Evolutionary conservation across 2,113 vertebrate genomes (phyloP).

Genomic region (Forbesichthys agassizii): DNA sequence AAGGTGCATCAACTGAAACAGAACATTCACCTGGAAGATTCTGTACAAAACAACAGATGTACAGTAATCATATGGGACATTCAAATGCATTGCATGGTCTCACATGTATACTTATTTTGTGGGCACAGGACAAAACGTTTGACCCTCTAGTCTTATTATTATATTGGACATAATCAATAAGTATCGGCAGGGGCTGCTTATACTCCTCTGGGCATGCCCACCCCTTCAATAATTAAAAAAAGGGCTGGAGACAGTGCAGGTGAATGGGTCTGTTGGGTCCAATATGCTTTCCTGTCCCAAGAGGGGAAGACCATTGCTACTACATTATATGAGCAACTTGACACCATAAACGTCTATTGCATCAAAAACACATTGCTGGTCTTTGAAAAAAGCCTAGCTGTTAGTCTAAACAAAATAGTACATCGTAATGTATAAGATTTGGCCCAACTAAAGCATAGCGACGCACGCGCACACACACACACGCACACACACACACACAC

Average conservation of each 20-base stretch:
- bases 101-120: no score
- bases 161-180: constrained; percentile 44
- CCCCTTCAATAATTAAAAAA: constrained; percentile 57
- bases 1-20: no score
- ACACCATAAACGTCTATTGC: constrained; percentile 13
- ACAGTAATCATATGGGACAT: no score
- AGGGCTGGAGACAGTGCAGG: constrained; percentile 61
- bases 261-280: constrained; percentile 29
- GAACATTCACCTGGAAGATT: no score
- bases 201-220: constrained; percentile 53
- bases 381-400: constrained; percentile 35
- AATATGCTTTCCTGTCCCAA: constrained; percentile 21
- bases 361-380: not conserved
- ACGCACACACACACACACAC: not conserved
- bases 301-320: constrained; percentile 30
- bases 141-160: not conserved
- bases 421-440: not conserved
- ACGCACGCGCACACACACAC: not conserved
- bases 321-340: constrained; percentile 25
- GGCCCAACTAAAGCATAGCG: constrained; percentile 20
- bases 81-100: no score
- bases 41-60: no score
- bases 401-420: constrained; percentile 7
- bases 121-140: no score
- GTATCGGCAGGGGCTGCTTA: constrained; percentile 54